These are phyloP conservation scores for Leucophenga varia DNA, from an alignment of 1,140 invertebrate species.

Conservation along the genomic window DNA sequence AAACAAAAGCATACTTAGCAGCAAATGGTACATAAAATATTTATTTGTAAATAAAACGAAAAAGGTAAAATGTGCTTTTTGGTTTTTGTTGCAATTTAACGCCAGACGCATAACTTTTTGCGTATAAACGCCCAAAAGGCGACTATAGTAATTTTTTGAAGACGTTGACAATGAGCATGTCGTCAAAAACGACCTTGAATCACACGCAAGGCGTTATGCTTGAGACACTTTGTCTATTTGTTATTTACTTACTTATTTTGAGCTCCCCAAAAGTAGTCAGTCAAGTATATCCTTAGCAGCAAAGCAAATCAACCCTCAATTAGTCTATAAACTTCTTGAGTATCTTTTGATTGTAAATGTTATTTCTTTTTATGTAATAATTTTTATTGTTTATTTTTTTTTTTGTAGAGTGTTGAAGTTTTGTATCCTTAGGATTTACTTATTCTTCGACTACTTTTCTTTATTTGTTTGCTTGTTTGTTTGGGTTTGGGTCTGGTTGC, in stretches of 20 bases:
- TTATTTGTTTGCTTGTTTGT: constrained; percentile 15
- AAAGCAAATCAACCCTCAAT: constrained; percentile 48
- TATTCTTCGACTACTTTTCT: constrained; percentile 14
- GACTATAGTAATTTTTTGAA: too few relatives aligned
- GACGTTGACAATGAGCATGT: too few relatives aligned
- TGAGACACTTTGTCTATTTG: constrained; percentile 36
- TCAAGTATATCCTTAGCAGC: too few relatives aligned
- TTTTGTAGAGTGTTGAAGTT: constrained; percentile 9
- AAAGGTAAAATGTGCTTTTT: constrained; percentile 24
- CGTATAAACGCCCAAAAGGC: too few relatives aligned
- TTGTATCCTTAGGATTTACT: constrained; percentile 11
- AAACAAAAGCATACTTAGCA: too few relatives aligned
- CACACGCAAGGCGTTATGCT: constrained; percentile 49
- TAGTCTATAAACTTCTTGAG: constrained; percentile 11
- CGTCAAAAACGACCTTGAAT: constrained; percentile 20
- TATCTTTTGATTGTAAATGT: neutral
- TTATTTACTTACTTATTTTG: too few relatives aligned
- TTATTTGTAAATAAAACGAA: constrained; percentile 26
- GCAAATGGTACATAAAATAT: constrained; percentile 30
- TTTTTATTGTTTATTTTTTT: too few relatives aligned
- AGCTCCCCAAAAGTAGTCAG: too few relatives aligned
- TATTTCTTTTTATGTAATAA: too few relatives aligned
- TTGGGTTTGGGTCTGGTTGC: constrained; percentile 27
- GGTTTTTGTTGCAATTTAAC: constrained; percentile 24
- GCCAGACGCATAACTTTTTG: constrained; percentile 19